These are phyloP conservation scores for Cynaeus angustus DNA, from an alignment of 2,888 invertebrate genomes.

Conservation along the genomic window DNA sequence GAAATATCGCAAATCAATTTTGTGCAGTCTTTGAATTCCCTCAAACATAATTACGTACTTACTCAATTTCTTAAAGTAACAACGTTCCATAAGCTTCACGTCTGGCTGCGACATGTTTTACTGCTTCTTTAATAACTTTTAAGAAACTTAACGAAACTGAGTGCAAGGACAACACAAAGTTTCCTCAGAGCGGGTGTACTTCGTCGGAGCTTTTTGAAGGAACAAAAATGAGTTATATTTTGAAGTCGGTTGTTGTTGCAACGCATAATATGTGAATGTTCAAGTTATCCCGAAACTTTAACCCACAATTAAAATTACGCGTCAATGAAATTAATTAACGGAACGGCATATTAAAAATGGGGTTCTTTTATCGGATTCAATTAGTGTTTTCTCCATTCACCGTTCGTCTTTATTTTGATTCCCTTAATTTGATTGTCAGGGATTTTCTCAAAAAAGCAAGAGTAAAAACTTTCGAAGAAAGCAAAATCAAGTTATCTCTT, in stretches of 20 bases:
- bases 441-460: no score
- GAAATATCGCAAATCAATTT: no score
- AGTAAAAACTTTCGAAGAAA: slow-evolving; percentile 1
- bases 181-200: no score
- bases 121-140: slow-evolving; percentile 16
- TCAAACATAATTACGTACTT: no score
- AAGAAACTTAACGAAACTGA: slow-evolving; percentile 12
- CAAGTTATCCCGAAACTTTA: not conserved
- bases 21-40: no score
- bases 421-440: slow-evolving; percentile 1
- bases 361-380: slow-evolving; percentile 6
- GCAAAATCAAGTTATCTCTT: slow-evolving; percentile 15
- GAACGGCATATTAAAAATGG: not conserved
- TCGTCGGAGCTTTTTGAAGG: not conserved
- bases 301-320: slow-evolving; percentile 1
- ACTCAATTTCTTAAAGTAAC: not conserved
- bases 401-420: not conserved
- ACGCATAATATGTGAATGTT: not conserved
- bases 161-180: slow-evolving; percentile 8
- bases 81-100: not conserved
- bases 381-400: slow-evolving; percentile 5
- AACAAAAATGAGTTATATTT: not conserved
- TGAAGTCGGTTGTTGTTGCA: not conserved
- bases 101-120: slow-evolving; percentile 10
- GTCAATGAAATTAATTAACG: slow-evolving; percentile 10